Percentiles rank a stretch among this genome's conserved stretches.
Conservation (phyloP, 2,113 vertebrate genomes). For the Petrocephalus zakoni region DNA sequence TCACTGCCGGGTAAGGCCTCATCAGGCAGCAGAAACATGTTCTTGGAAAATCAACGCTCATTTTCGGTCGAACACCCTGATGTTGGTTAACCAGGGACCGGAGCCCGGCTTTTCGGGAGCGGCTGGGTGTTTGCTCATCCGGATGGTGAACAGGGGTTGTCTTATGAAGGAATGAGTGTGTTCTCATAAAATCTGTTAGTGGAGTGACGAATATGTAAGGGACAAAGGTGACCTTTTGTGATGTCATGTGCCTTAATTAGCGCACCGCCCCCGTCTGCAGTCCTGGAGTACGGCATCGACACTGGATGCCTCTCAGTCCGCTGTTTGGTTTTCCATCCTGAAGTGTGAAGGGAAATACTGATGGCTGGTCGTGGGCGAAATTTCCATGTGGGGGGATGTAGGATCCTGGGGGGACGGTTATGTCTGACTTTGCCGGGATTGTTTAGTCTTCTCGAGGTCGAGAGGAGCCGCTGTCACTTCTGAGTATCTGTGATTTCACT, state of each 20-base stretch:
- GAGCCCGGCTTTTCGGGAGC: too few species aligned
- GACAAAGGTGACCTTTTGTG: neutral
- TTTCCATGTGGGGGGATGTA: neutral
- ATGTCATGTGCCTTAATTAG: neutral
- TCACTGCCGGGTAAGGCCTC: neutral
- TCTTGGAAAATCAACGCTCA: neutral
- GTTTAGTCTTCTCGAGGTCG: neutral
- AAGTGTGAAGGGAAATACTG: neutral
- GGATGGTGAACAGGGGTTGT: neutral
- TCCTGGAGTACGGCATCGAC: neutral
- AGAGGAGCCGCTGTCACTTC: neutral
- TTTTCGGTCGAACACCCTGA: neutral
- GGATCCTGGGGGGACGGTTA: neutral
- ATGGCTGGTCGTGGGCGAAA: neutral
- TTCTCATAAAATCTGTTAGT: neutral
- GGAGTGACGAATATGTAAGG: neutral
- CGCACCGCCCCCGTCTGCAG: neutral
- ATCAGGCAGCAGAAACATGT: neutral
- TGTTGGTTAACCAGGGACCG: too few species aligned
- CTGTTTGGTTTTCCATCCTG: neutral
- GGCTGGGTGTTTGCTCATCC: neutral
- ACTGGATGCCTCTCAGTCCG: neutral
- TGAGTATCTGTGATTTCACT: neutral
- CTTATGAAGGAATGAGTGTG: neutral
- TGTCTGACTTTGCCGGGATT: neutral